Conservation (phyloP, 2,888 invertebrate species). For the Drosophila differens region DNA sequence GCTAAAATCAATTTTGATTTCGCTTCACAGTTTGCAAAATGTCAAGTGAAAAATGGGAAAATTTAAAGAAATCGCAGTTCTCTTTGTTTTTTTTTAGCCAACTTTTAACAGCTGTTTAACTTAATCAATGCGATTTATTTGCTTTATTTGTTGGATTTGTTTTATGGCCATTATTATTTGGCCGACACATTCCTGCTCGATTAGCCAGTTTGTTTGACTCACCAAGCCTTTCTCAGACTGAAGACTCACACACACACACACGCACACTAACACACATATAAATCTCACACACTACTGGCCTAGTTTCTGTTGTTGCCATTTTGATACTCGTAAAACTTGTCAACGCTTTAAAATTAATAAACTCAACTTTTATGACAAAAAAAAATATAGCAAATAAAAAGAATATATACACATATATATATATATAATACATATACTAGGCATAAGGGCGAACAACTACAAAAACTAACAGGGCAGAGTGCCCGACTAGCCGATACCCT, state of each 20-base stretch:
- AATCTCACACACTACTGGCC: conserved; percentile 71
- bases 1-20: conserved; percentile 16
- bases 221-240: conserved; percentile 12
- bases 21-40: conserved; percentile 4
- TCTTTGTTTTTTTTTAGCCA: not conserved
- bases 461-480: not conserved
- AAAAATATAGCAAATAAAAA: conserved; percentile 13
- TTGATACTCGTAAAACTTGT: conserved; percentile 74
- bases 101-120: conserved; percentile 45
- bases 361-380: conserved; percentile 63
- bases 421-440: conserved; percentile 2
- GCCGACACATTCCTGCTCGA: conserved; percentile 32
- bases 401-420: not conserved
- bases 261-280: conserved; percentile 29
- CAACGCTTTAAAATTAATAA: conserved; percentile 80
- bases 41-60: not conserved
- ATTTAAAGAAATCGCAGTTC: not conserved
- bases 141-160: conserved; percentile 2
- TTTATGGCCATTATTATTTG: conserved; percentile 21
- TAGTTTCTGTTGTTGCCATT: conserved; percentile 55
- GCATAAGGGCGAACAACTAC: conserved; percentile 5
- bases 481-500: conserved; percentile 1
- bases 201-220: conserved; percentile 44
- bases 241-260: conserved; percentile 3
- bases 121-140: not conserved